A percentile compares a stretch with the other conserved stretches of the same genome.
Conservation (phyloP, 1,140 invertebrate species). For the Arctopsyche grandis region DNA sequence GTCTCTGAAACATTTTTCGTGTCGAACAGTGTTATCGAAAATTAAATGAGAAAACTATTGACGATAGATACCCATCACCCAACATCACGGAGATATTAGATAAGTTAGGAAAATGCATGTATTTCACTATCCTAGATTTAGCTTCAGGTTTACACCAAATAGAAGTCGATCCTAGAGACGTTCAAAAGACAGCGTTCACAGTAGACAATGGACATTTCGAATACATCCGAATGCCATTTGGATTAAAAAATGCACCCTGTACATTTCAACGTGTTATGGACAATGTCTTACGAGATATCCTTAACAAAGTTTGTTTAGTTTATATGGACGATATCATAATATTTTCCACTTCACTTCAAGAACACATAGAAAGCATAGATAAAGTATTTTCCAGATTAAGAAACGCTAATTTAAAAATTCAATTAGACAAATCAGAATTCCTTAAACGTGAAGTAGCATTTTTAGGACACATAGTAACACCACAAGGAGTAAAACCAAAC, state of each 20-base stretch:
- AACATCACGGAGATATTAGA: constrained; percentile 65
- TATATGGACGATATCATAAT: constrained; percentile 62
- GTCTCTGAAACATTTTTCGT: no score
- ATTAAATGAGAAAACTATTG: constrained; percentile 58
- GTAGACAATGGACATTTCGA: constrained; percentile 57
- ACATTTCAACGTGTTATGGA: constrained; percentile 57
- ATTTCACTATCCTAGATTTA: constrained; percentile 66
- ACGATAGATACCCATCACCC: constrained; percentile 64
- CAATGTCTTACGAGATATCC: constrained; percentile 53
- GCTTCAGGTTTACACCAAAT: constrained; percentile 67
- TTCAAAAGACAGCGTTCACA: constrained; percentile 64
- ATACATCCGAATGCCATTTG: constrained; percentile 61
- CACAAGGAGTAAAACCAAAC: constrained; percentile 61
- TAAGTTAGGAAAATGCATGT: constrained; percentile 59
- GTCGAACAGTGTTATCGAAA: no score
- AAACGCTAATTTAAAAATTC: constrained; percentile 59
- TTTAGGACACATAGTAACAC: constrained; percentile 61
- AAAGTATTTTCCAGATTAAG: constrained; percentile 58
- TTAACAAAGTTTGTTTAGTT: constrained; percentile 56
- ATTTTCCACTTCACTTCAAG: constrained; percentile 54
- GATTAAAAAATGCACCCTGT: constrained; percentile 56
- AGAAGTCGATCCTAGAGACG: constrained; percentile 57
- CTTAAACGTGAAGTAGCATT: constrained; percentile 60
- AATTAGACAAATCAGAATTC: constrained; percentile 59
- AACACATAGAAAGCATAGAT: constrained; percentile 56